These are phyloP conservation scores for Microtus oregoni DNA, from an alignment of 2,113 vertebrate species.

Conservation along the genomic window DNA sequence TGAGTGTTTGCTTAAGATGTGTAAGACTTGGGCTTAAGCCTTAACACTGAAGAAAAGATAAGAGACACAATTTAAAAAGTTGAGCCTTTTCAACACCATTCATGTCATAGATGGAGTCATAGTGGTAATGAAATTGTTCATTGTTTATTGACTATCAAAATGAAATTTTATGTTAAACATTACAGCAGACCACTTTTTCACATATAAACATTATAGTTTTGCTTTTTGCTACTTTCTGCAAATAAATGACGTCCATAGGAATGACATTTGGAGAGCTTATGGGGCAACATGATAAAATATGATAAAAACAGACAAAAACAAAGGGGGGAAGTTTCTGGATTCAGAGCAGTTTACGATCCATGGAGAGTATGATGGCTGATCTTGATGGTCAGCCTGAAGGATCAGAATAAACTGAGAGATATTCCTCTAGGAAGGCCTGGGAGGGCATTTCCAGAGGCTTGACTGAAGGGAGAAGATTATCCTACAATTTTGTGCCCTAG, in stretches of 20 bases:
- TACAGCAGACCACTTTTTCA: not conserved
- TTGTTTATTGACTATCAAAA: not conserved
- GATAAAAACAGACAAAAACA: not conserved
- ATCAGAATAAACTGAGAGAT: not conserved
- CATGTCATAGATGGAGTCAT: not conserved
- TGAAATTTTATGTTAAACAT: not conserved
- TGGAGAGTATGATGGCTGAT: not conserved
- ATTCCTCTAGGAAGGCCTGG: not conserved
- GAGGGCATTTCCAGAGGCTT: not conserved
- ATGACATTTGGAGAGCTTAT: not conserved
- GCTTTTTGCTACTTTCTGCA: not conserved
- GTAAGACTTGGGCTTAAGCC: not conserved
- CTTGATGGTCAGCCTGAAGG: not conserved
- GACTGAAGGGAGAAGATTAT: not conserved
- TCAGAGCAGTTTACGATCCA: not conserved
- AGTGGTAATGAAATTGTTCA: not conserved
- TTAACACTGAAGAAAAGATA: not conserved
- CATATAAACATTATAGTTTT: not conserved
- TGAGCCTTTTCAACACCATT: not conserved
- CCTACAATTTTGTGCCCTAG: not conserved
- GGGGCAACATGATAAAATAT: not conserved
- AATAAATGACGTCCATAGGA: not conserved
- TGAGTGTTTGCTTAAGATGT: not conserved
- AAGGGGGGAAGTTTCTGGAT: not conserved
- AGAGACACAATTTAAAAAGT: not conserved